Evolutionary conservation across 2,888 invertebrate species (phyloP).

Genomic region (Formica aserva): DNA sequence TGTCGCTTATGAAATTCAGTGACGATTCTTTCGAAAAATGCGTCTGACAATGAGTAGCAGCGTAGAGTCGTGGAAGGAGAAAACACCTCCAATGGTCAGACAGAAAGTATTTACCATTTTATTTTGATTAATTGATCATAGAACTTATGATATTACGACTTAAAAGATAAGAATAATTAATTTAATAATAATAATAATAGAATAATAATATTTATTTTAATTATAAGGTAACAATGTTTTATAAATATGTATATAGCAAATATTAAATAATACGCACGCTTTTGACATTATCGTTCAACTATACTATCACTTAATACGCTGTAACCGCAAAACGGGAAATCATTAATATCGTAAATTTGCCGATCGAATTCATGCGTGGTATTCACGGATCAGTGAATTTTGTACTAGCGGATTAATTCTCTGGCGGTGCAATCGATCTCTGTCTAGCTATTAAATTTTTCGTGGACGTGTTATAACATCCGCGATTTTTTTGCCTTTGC

Average conservation of each 20-base stretch:
- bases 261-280: background rate
- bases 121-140: background rate
- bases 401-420: background rate
- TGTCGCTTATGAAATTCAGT: background rate
- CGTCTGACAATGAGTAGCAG: no score
- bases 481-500: background rate
- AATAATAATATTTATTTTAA: constrained; percentile 20
- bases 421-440: background rate
- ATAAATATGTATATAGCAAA: background rate
- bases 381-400: constrained; percentile 17
- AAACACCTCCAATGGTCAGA: background rate
- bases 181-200: constrained; percentile 1
- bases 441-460: constrained; percentile 35
- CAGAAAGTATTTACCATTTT: background rate
- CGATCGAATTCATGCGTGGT: background rate
- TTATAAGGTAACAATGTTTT: background rate
- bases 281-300: constrained; percentile 3
- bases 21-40: background rate
- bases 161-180: background rate
- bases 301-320: background rate
- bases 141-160: background rate
- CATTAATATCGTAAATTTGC: constrained; percentile 31
- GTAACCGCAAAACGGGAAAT: constrained; percentile 11
- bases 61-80: background rate
- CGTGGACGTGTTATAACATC: background rate